Base-by-base conservation (phyloP, 2,888 invertebrate species). In the Ophraella communa region DNA sequence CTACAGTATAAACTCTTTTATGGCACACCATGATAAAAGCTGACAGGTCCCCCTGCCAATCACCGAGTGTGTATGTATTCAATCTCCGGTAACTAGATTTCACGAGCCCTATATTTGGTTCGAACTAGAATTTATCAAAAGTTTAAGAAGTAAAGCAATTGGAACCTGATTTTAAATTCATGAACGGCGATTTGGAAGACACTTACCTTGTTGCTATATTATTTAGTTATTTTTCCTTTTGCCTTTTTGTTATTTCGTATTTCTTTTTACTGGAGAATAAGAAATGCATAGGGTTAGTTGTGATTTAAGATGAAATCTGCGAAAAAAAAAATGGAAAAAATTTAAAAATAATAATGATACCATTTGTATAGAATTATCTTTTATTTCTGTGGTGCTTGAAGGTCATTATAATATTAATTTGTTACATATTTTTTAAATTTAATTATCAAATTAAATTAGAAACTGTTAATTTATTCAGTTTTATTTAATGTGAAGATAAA, bases 71-170 rank as follows among this genome's bases (percentile, higher is more conserved):
- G 53, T 65, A 62, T 73, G 74, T 74, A 78, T 79, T 79, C 78
- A 79, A 77, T 77, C 76, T 77, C 76, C 75, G 77, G 76, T 79
- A 79, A 79, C 78, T 77, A 76, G 77, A 77, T 79, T 79, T 78
- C 68, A 45, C 54, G 39, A 54, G 42, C 70, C 68, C 64, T 62
- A 53, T 62, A 62, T 45, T 51, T 51, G 56, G 58, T 61, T 63
- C 64, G 66, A 60, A 58, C 42, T 62, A 57, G 64, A 64, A 69
- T 67, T 66, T 66, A 72, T 72, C 68, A 70, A 69, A 72, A 71
- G 71, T 71, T 72, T 71, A 73, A 71, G 71, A 72, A 72, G 72
- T 71, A 61, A 72, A 70, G 62, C 68, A 68, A 71, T 73, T 72
- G 69, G 58, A 59, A 30, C 57, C 52, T 66, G 65, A 69, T 70